These are phyloP conservation scores for Coturnix japonica DNA, from an alignment of 2,113 vertebrate genomes.

Conservation along the genomic window DNA sequence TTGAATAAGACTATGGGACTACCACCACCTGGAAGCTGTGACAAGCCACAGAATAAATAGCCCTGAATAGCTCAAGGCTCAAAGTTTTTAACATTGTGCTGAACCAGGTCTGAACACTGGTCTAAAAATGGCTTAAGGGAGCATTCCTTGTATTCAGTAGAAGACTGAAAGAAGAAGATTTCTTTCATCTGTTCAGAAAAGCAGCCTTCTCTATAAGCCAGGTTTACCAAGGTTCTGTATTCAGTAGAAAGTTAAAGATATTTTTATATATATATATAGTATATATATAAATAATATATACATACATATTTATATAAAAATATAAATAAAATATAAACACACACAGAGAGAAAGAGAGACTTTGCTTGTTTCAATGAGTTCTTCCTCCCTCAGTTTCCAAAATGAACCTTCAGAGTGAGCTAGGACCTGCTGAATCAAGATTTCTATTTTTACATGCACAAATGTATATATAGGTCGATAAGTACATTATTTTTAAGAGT, in stretches of 20 bases:
- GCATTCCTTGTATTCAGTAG: background rate
- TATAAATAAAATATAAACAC: too few species aligned
- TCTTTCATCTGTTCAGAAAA: background rate
- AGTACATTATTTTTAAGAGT: background rate
- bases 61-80: background rate
- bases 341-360: fast-evolving
- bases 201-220: fast-evolving
- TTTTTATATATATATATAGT: too few species aligned
- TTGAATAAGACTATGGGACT: background rate
- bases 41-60: background rate
- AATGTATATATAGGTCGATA: fast-evolving
- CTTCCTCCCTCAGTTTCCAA: background rate
- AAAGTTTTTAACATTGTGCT: background rate
- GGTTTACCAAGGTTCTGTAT: background rate
- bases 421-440: background rate
- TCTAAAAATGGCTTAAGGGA: background rate
- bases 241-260: background rate
- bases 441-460: background rate
- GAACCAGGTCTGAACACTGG: background rate
- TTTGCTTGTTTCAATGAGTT: background rate
- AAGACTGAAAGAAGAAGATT: too few species aligned
- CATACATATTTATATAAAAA: too few species aligned
- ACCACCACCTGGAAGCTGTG: background rate
- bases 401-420: background rate
- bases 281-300: too few species aligned